Conservation (phyloP, 2,113 vertebrate species). For the Neotoma lepida region DNA sequence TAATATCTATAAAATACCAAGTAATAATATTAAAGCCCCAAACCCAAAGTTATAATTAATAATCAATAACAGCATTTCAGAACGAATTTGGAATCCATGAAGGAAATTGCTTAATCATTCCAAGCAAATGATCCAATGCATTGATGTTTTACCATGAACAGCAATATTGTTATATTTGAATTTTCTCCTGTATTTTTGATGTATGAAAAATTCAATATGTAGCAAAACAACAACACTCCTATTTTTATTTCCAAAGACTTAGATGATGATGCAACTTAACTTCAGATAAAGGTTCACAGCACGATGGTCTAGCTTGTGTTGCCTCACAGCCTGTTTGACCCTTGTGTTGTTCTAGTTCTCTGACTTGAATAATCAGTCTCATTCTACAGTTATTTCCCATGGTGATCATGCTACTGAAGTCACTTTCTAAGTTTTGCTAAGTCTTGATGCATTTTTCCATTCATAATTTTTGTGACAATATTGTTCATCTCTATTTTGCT, state of each 20-base stretch:
- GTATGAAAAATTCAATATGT: not conserved
- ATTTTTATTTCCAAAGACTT: not conserved
- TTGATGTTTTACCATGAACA: not conserved
- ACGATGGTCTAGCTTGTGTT: too few relatives aligned
- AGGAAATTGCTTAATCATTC: not conserved
- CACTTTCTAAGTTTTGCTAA: not conserved
- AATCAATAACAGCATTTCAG: not conserved
- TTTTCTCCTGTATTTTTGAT: not conserved
- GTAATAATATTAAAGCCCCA: not conserved
- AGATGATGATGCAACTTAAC: not conserved
- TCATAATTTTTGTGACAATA: not conserved
- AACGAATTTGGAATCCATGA: not conserved
- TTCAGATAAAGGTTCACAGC: not conserved
- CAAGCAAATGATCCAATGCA: not conserved
- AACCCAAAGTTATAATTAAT: not conserved
- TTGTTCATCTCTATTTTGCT: not conserved
- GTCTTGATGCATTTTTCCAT: not conserved
- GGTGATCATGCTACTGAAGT: not conserved
- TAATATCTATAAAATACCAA: not conserved
- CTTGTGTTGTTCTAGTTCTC: not conserved
- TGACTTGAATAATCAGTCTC: not conserved
- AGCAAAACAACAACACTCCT: not conserved
- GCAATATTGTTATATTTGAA: not conserved
- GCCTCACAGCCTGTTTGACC: not conserved
- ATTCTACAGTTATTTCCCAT: not conserved